Evolutionary conservation across 2,113 vertebrate genomes (phyloP).

Genomic region (Cavia aperea): DNA sequence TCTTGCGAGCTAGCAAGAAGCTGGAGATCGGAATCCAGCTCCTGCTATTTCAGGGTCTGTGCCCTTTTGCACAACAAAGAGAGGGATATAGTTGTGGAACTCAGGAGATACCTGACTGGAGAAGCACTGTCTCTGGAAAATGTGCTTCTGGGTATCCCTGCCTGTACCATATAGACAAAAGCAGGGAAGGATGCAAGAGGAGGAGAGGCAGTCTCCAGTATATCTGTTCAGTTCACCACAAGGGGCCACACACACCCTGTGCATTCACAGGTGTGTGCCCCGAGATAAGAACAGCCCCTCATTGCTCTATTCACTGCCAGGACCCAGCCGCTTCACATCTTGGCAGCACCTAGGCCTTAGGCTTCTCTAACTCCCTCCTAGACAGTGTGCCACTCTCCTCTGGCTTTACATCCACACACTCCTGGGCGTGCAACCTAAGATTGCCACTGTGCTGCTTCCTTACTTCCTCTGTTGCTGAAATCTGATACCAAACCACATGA

Average conservation of each 20-base stretch:
- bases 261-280: rapidly evolving
- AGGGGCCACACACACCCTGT: no score
- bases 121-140: neutral
- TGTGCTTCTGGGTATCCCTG: rapidly evolving
- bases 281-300: neutral
- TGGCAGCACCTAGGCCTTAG: neutral
- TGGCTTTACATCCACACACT: neutral
- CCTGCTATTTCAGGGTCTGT: no score
- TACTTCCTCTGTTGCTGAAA: no score
- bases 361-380: neutral
- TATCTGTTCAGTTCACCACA: rapidly evolving
- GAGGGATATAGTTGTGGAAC: neutral
- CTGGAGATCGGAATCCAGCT: neutral
- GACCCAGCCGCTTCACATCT: no score
- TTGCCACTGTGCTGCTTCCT: neutral
- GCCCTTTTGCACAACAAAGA: neutral
- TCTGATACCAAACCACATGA: no score
- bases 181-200: neutral
- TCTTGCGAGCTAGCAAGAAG: neutral
- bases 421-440: rapidly evolving
- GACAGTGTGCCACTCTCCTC: neutral
- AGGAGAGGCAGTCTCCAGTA: neutral
- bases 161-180: neutral
- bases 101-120: neutral
- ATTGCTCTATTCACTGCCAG: no score